Percentiles rank a stretch among this genome's conserved stretches.
These are phyloP conservation scores for Adoxophyes honmai DNA, from an alignment of 1,140 invertebrate species.

Conservation along the genomic window DNA sequence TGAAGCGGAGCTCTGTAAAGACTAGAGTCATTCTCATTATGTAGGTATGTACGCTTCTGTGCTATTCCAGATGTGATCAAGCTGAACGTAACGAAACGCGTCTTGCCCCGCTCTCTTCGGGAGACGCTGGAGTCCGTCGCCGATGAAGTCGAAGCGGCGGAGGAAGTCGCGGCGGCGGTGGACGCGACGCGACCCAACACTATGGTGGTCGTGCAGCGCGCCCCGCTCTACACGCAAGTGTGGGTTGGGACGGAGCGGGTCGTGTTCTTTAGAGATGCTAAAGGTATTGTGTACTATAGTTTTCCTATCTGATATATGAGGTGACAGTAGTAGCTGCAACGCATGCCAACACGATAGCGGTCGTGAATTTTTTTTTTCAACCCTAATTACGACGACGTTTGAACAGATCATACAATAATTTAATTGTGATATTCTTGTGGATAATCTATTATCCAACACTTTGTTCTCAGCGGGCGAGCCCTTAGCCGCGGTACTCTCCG, in stretches of 20 bases:
- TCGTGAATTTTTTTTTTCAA: no score
- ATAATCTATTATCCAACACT: no score
- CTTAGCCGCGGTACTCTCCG: slow-evolving; percentile 36
- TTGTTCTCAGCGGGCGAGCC: slow-evolving; percentile 36
- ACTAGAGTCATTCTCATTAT: no score
- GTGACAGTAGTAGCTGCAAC: no score
- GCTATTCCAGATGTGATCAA: slow-evolving; percentile 53
- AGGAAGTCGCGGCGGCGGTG: slow-evolving; percentile 31
- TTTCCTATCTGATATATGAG: no score
- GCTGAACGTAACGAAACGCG: slow-evolving; percentile 38
- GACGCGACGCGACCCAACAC: slow-evolving; percentile 42
- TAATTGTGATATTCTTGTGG: no score
- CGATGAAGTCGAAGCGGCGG: slow-evolving; percentile 46
- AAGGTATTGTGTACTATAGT: no score
- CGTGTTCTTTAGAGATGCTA: slow-evolving; percentile 37
- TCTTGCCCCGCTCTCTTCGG: slow-evolving; percentile 32
- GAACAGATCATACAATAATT: no score
- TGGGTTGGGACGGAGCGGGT: slow-evolving; percentile 50
- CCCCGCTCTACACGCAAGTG: slow-evolving; percentile 41
- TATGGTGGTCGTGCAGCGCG: slow-evolving; percentile 57
- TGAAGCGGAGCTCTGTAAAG: no score
- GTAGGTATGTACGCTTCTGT: no score
- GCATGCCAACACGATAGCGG: no score
- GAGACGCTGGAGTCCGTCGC: slow-evolving; percentile 40
- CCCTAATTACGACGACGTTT: no score